Evolutionary conservation across 2,113 vertebrate species (phyloP).

Genomic region (Phyllostomus discolor): DNA sequence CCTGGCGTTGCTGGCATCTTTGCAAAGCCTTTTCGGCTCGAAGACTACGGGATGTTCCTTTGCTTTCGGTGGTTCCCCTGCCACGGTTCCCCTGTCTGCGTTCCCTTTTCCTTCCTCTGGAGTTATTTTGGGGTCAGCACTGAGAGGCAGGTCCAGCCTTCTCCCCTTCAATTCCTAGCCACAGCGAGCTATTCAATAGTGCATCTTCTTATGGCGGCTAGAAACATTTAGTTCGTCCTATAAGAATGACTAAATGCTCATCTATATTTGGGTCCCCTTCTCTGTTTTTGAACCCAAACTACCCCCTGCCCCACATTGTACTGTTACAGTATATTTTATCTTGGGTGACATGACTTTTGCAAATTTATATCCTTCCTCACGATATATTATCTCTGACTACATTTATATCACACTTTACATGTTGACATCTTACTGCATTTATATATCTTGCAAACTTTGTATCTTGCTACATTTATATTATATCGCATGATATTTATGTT

Average conservation of each 20-base stretch:
- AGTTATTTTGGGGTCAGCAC: background rate
- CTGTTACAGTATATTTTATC: too few relatives aligned
- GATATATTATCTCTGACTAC: background rate
- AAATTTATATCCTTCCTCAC: background rate
- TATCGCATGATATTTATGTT: background rate
- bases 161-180: background rate
- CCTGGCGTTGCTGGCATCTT: background rate
- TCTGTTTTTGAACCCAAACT: accelerated
- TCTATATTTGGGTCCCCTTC: accelerated
- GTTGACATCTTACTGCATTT: background rate
- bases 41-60: background rate
- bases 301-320: too few relatives aligned
- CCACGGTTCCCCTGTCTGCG: accelerated
- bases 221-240: too few relatives aligned
- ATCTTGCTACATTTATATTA: background rate
- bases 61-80: background rate
- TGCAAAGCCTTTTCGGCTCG: background rate
- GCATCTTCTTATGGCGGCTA: accelerated
- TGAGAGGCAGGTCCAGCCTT: accelerated
- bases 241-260: accelerated
- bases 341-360: too few relatives aligned
- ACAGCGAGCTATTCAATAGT: background rate
- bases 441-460: background rate
- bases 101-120: background rate
- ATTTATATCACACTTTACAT: background rate